Base-by-base conservation (phyloP, 2,113 vertebrate genomes). In the Proteles cristata region DNA sequence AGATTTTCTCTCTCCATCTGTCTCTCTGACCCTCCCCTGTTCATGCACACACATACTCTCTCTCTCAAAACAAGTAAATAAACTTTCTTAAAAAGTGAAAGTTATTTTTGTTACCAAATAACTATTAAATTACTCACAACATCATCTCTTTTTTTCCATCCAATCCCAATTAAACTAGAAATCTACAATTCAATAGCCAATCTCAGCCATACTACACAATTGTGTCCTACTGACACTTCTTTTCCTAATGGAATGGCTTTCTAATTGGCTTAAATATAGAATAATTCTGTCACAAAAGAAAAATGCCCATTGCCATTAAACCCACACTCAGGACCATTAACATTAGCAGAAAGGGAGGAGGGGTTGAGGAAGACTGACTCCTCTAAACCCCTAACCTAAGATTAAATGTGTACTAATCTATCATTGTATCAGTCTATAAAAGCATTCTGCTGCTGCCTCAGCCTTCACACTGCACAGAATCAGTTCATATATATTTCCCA, bases 391-490 rank as follows among this genome's bases (percentile, higher is more conserved):
- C 85, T 88, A 45, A 61, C 48, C 77, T 84, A 84, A 88, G 97
- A 80, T 95, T 96, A 96, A 98, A 98, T 94, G 63, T 95, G 85
- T 63, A 88, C 80, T 96, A 98, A 97, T 77, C 94, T 97, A 94
- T 97, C 97, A 96, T 66, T 95, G 77, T 89, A 97, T 98, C 80
- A 3, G 6, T 84, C 93, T 97, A 92, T 94, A 97, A 98, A 98
- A 98, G 88, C 15, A 5, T n/a, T n/a, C 50, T 19, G 71, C 88
- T 97, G 80, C 68, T 94, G 95, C 96, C 81, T 97, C 68, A 96
- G 97, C 86, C 97, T 90, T 88, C 61, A 83, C 81, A 92, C 92
- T 23, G 55, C 90, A 95, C 4, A 0, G 50, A 98, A 97, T 96
- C 96, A 97, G 88, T 93, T 97, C 97, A 90, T 86, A 97, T 88